phyloP scores from a whole-genome alignment of 2,797 vertebrate species.

The Gadopsis bispinosus region DNA sequence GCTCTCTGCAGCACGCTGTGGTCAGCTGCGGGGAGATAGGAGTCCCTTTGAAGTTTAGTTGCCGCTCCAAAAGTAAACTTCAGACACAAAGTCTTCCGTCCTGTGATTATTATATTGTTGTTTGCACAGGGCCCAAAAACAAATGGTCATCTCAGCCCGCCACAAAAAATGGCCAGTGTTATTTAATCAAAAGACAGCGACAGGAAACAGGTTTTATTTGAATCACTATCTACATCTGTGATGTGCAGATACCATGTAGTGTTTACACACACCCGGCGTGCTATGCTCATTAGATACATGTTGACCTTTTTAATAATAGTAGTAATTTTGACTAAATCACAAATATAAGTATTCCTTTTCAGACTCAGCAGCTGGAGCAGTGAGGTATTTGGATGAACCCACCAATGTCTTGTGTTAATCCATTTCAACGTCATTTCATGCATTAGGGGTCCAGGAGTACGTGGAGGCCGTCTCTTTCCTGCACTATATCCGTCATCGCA shows the following conservation, averaged over 20 bases:
- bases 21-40: conserved; percentile 52
- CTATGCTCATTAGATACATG: conserved; percentile 28
- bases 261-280: conserved; percentile 42
- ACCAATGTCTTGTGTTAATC: not conserved
- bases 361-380: not conserved
- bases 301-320: conserved; percentile 5
- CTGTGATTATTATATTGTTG: conserved; percentile 84
- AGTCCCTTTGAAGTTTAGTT: conserved; percentile 79
- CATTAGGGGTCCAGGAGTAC: conserved; percentile 95
- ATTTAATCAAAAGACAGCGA: conserved; percentile 54
- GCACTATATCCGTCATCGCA: conserved; percentile 94
- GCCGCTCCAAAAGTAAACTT: conserved; percentile 79
- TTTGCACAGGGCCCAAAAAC: conserved; percentile 78
- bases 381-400: not conserved
- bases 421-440: conserved; percentile 32
- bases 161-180: conserved; percentile 46
- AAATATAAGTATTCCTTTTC: not conserved
- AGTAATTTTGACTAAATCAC: not conserved
- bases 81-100: conserved; percentile 83
- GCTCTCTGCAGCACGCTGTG: conserved; percentile 14
- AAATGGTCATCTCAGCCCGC: conserved; percentile 72
- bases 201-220: conserved; percentile 72
- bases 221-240: conserved; percentile 64
- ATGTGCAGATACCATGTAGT: conserved; percentile 53
- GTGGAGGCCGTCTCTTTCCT: conserved; percentile 96